These are phyloP conservation scores for Phrynocephalus versicolor DNA, from an alignment of 2,113 vertebrate genomes.

Conservation along the genomic window DNA sequence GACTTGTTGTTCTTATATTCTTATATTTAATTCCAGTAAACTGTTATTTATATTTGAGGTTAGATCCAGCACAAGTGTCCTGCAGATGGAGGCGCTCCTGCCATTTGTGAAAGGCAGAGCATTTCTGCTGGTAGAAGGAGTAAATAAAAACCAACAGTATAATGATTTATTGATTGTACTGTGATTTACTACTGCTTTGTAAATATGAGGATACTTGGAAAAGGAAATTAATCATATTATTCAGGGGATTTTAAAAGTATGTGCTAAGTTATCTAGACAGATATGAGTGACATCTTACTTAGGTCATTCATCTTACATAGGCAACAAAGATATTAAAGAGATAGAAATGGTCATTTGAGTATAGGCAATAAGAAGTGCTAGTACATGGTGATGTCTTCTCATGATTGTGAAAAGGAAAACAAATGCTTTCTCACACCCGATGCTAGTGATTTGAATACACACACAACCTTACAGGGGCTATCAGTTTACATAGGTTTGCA, in stretches of 20 bases:
- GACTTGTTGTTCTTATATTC: too few species aligned
- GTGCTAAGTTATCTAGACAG: background rate
- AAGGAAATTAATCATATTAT: background rate
- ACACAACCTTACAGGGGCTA: background rate
- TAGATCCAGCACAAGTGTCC: too few species aligned
- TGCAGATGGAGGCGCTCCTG: too few species aligned
- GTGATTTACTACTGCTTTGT: background rate
- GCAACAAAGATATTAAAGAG: background rate
- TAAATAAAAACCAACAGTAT: too few species aligned
- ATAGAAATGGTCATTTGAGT: background rate
- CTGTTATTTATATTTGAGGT: too few species aligned
- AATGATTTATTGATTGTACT: background rate
- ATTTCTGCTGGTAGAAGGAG: too few species aligned
- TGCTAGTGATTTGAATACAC: background rate
- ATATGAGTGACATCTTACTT: too few species aligned
- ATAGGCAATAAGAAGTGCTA: background rate
- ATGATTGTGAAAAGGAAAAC: background rate
- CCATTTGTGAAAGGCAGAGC: too few species aligned
- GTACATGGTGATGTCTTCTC: background rate
- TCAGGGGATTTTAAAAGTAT: background rate
- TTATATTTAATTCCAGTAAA: too few species aligned
- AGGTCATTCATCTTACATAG: background rate
- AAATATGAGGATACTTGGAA: background rate
- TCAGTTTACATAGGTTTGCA: background rate
- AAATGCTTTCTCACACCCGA: background rate